Evolutionary conservation across 2,888 invertebrate genomes (phyloP), one percentile per base, ranked within the genome.

Genomic region (Tanytarsus gracilentus): DNA sequence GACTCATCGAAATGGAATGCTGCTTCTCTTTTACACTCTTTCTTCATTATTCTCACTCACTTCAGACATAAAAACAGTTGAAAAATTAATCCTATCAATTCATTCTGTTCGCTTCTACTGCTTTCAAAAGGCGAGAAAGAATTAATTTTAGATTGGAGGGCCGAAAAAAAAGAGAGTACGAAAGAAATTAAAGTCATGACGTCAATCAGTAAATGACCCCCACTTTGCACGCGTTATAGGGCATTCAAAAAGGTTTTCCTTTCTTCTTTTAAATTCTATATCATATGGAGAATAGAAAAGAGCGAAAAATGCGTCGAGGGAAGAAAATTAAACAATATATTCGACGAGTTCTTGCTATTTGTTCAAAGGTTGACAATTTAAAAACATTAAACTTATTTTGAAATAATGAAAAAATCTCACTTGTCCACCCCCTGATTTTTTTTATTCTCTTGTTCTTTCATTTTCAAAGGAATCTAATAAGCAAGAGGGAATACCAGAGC

Each of bases 11-110:
- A 23, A 18, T 44, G 44, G 44, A 44, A 44, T n/a, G n/a, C n/a
- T n/a, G n/a, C n/a, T n/a, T n/a, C n/a, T n/a, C n/a, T n/a, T n/a
- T n/a, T n/a, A n/a, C n/a, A n/a, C n/a, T n/a, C n/a, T n/a, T n/a
- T n/a, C n/a, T n/a, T n/a, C n/a, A n/a, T n/a, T n/a, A n/a, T n/a
- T 44, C 44, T 44, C 44, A 23, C 21, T 18, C 44, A 11, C 11
- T 11, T 18, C 23, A 44, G 16, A 18, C 23, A 18, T 23, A 18
- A 52, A 33, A 52, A 52, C 52, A 33, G n/a, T 30, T 30, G 30
- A 52, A 52, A 33, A 7, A 52, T 52, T 52, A 30, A 30, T 52
- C 52, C 52, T 52, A 18, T 52, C 52, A 29, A 27, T 52, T 53
- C 25, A 44, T 56, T 56, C 33, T 56, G 18, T 56, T 52, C 52